Percentiles rank a stretch among this genome's conserved stretches.
phyloP scores from a whole-genome alignment of 1,140 invertebrate species.

The Cydia strobilella region DNA sequence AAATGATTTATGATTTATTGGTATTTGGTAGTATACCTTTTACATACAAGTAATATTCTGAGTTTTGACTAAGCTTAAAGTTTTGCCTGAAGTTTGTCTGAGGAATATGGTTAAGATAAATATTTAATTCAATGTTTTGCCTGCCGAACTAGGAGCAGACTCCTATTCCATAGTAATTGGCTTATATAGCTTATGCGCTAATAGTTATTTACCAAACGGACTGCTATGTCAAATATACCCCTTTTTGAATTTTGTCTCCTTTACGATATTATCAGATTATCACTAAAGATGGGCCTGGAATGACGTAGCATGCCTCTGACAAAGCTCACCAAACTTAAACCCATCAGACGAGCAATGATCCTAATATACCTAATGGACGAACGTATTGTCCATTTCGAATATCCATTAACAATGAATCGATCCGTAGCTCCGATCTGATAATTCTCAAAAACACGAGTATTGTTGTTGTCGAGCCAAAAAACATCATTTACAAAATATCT shows the following conservation, averaged over 20 bases:
- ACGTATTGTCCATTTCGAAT: slow-evolving; percentile 7
- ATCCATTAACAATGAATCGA: background rate
- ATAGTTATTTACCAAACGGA: background rate
- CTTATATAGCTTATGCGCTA: no score
- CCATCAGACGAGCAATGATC: slow-evolving; percentile 1
- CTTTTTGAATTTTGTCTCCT: no score
- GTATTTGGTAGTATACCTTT: no score
- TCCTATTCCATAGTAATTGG: no score
- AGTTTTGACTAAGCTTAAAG: no score
- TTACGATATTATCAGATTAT: background rate
- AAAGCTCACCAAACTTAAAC: background rate
- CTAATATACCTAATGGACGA: slow-evolving; percentile 22
- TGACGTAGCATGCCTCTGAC: background rate
- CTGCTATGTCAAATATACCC: no score
- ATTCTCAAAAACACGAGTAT: slow-evolving; percentile 24
- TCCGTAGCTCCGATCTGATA: slow-evolving; percentile 22
- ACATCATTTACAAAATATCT: slow-evolving; percentile 28
- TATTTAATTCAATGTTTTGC: no score
- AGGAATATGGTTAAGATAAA: no score
- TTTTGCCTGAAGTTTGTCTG: no score
- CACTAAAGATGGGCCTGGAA: background rate
- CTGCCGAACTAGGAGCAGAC: no score
- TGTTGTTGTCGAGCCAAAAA: slow-evolving; percentile 22
- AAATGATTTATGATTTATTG: no score
- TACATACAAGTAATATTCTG: no score